A percentile compares a stretch with the other conserved stretches of the same genome.
Evolutionary conservation across 2,797 vertebrate species (phyloP).

Genomic region (Fringilla coelebs): DNA sequence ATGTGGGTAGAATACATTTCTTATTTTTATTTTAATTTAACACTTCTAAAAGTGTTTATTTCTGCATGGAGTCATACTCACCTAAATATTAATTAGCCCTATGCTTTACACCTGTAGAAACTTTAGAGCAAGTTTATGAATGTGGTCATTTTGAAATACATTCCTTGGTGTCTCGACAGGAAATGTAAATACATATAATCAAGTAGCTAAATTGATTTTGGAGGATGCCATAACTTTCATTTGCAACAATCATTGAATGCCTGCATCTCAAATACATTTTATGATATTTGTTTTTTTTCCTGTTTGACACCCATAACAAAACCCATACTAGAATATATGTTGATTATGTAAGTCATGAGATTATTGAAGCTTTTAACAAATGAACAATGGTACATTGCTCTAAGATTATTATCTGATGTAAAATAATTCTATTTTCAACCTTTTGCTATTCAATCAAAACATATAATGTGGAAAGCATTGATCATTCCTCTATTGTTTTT

Average conservation of each 20-base stretch:
- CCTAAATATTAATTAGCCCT: not conserved
- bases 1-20: fast-evolving
- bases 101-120: not conserved
- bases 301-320: not conserved
- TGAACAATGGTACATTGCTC: not conserved
- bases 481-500: not conserved
- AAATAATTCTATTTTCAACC: not conserved
- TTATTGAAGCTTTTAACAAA: not conserved
- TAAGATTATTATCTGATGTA: not conserved
- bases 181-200: not conserved
- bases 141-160: not conserved
- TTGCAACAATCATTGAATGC: not conserved
- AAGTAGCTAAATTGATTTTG: not conserved
- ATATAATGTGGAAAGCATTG: not conserved
- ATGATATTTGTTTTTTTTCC: not conserved
- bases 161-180: not conserved
- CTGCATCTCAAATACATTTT: not conserved
- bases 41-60: not conserved
- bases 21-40: not conserved
- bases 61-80: not conserved
- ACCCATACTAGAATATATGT: not conserved
- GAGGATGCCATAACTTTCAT: not conserved
- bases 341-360: not conserved
- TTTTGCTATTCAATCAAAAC: not conserved
- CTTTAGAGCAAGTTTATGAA: not conserved